Conservation (phyloP, 2,113 vertebrate species). For the Labrus mixtus region DNA sequence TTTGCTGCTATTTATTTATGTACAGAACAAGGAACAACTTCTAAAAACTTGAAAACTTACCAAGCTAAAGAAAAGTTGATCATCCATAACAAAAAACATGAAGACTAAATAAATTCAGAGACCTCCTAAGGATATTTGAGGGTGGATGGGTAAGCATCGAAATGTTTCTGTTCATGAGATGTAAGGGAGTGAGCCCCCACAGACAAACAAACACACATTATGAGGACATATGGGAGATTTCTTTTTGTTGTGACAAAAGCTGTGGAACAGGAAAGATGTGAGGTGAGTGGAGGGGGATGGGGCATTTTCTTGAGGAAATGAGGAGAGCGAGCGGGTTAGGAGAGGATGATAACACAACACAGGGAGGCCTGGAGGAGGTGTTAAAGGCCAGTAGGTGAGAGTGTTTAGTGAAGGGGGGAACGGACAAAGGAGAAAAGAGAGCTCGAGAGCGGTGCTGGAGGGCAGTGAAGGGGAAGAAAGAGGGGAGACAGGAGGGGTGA, state of each 20-base stretch:
- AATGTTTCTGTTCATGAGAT: conserved; percentile 36
- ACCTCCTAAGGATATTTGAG: neutral
- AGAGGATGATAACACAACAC: conserved; percentile 39
- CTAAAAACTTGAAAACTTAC: conserved; percentile 2
- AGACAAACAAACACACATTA: conserved; percentile 7
- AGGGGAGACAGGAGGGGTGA: conserved; percentile 69
- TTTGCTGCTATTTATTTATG: conserved; percentile 41
- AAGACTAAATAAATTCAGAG: conserved; percentile 7
- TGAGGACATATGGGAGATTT: conserved; percentile 16
- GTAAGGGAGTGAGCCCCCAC: conserved; percentile 21
- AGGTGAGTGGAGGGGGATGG: neutral
- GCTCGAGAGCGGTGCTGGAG: conserved; percentile 51
- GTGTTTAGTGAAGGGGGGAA: conserved; percentile 26
- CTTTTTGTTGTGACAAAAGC: conserved; percentile 33
- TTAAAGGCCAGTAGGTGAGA: conserved; percentile 66
- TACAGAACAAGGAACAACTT: conserved; percentile 8
- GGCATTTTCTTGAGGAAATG: conserved; percentile 2
- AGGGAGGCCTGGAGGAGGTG: conserved; percentile 53
- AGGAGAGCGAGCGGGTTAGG: neutral
- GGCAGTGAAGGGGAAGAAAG: conserved; percentile 73
- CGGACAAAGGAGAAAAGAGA: conserved; percentile 45
- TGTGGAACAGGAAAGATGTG: conserved; percentile 37
- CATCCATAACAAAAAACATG: conserved; percentile 28
- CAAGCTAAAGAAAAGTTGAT: neutral
- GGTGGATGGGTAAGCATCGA: neutral